Conservation (phyloP, 2,888 invertebrate species). For the Danaus chrysippus region DNA sequence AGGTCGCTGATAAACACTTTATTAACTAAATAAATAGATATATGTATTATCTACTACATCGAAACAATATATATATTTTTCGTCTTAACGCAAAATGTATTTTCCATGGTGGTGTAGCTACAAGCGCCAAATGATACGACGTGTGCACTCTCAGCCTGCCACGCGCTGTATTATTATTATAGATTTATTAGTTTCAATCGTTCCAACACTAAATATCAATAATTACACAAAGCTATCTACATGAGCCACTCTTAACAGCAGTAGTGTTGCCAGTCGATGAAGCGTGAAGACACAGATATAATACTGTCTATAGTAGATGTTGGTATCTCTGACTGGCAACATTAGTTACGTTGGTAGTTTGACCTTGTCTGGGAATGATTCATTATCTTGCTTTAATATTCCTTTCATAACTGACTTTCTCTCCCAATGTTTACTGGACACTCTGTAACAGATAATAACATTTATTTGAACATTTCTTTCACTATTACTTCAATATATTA, state of each 20-base stretch:
- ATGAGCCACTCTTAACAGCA: slow-evolving; percentile 68
- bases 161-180: slow-evolving; percentile 50
- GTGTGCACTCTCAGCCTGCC: slow-evolving; percentile 63
- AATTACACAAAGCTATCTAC: slow-evolving; percentile 79
- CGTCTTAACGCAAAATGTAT: slow-evolving; percentile 47
- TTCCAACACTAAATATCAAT: slow-evolving; percentile 74
- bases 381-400: slow-evolving; percentile 63
- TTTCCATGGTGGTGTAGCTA: slow-evolving; percentile 30
- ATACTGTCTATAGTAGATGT: slow-evolving; percentile 37
- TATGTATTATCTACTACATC: slow-evolving; percentile 65
- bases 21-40: slow-evolving; percentile 74
- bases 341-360: slow-evolving; percentile 48
- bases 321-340: slow-evolving; percentile 48
- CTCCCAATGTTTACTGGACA: slow-evolving; percentile 64
- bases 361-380: slow-evolving; percentile 72
- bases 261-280: slow-evolving; percentile 37
- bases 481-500: background rate
- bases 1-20: slow-evolving; percentile 30
- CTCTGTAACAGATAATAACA: slow-evolving; percentile 43
- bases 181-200: slow-evolving; percentile 46
- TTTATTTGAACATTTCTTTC: background rate
- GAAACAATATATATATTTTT: slow-evolving; percentile 50
- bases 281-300: slow-evolving; percentile 17
- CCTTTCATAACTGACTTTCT: slow-evolving; percentile 56
- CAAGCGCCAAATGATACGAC: slow-evolving; percentile 55